Conservation (phyloP, 1,140 invertebrate species). For the Brachionus manjavacas region DNA sequence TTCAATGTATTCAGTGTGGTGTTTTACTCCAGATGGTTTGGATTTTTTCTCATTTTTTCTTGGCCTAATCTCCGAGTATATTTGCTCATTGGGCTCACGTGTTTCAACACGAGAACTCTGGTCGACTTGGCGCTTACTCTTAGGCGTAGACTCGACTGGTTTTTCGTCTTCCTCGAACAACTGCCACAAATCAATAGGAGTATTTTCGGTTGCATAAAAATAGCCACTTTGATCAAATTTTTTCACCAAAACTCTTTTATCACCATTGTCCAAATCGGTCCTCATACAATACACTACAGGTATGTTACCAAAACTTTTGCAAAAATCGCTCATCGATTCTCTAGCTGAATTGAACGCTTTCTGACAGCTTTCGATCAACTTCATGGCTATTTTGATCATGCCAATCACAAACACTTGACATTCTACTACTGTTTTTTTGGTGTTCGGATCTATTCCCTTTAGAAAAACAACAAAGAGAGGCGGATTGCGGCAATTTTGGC, state of each 20-base stretch:
- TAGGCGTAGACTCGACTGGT: not conserved
- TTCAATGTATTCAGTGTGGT: not conserved
- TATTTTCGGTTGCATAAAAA: conserved; percentile 32
- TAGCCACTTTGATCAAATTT: conserved; percentile 19
- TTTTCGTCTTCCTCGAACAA: conserved; percentile 19
- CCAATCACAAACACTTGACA: conserved; percentile 30
- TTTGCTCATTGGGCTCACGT: not conserved
- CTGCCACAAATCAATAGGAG: conserved; percentile 35
- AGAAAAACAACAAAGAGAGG: conserved; percentile 36
- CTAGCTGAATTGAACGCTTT: conserved; percentile 26
- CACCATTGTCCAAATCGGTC: not conserved
- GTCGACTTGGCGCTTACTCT: not conserved
- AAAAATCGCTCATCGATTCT: conserved; percentile 13
- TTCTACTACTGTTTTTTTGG: conserved; percentile 34
- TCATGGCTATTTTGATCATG: not conserved
- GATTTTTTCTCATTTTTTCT: not conserved
- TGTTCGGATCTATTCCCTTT: not conserved
- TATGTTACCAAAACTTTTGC: conserved; percentile 16
- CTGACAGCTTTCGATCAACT: conserved; percentile 25
- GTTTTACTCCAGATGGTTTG: not conserved
- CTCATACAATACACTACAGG: conserved; percentile 39
- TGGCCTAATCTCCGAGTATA: not conserved
- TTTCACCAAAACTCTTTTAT: conserved; percentile 28
- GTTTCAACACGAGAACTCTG: not conserved
- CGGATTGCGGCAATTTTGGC: not conserved